These are phyloP conservation scores for Coenonympha arcania DNA, from an alignment of 2,888 invertebrate genomes.

Conservation along the genomic window DNA sequence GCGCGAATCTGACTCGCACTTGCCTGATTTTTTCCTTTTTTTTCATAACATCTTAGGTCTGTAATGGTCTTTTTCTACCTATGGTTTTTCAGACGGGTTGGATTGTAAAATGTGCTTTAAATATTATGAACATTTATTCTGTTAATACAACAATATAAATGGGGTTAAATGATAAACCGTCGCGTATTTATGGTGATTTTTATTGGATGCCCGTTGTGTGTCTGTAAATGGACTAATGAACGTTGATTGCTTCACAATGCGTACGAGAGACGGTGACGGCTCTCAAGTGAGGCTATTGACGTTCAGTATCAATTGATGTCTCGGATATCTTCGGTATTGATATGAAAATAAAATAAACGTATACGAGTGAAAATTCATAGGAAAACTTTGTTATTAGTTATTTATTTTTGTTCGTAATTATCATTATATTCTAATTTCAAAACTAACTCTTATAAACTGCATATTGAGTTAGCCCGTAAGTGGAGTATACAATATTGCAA, in stretches of 20 bases:
- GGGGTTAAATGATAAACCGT: conserved; percentile 27
- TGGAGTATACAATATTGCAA: no score
- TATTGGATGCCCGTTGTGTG: conserved; percentile 51
- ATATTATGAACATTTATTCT: neutral
- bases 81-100: neutral
- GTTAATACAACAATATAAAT: conserved; percentile 17
- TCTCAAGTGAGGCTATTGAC: conserved; percentile 28
- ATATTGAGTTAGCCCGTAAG: no score
- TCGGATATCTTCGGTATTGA: conserved; percentile 3
- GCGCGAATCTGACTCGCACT: no score
- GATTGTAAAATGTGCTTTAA: neutral
- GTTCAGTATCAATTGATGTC: conserved; percentile 21
- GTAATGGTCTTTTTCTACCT: neutral
- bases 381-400: no score
- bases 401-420: no score
- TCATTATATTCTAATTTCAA: no score
- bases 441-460: no score
- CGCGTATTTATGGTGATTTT: conserved; percentile 34
- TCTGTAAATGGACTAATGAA: conserved; percentile 64
- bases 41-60: neutral
- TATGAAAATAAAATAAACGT: neutral
- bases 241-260: conserved; percentile 66
- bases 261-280: conserved; percentile 39
- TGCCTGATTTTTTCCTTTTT: no score
- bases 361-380: no score